A percentile compares a stretch with the other conserved stretches of the same genome.
These are phyloP conservation scores for Hestina assimilis DNA, from an alignment of 1,140 invertebrate species.

Conservation along the genomic window DNA sequence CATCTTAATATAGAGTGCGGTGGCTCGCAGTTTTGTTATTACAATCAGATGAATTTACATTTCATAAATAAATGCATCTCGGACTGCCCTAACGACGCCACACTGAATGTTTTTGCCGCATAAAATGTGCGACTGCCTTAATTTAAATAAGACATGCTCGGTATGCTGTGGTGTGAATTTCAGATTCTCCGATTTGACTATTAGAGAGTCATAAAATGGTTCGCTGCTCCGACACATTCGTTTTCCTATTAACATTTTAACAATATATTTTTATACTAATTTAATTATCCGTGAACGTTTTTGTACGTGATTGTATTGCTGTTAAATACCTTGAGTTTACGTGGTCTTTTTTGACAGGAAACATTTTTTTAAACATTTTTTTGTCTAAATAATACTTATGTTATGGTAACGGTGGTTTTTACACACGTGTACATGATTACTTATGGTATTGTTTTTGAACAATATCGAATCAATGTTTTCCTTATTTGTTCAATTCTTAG, in stretches of 20 bases:
- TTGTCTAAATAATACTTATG: no score
- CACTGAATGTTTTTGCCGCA: slow-evolving; percentile 58
- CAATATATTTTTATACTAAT: no score
- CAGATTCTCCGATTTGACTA: slow-evolving; percentile 13
- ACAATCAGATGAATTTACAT: slow-evolving; percentile 77
- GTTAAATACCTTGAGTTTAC: no score
- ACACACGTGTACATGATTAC: no score
- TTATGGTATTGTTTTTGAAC: no score
- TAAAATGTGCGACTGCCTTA: slow-evolving; percentile 46
- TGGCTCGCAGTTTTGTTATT: slow-evolving; percentile 75
- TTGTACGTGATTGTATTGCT: no score
- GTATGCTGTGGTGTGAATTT: slow-evolving; percentile 19
- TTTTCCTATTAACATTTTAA: slow-evolving; percentile 2
- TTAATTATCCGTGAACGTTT: no score
- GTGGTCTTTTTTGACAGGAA: no score
- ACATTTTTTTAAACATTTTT: no score
- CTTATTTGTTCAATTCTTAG: slow-evolving; percentile 4
- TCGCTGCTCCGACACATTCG: slow-evolving; percentile 4
- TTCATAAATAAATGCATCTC: slow-evolving; percentile 78
- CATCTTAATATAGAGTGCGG: slow-evolving; percentile 76
- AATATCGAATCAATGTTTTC: background rate
- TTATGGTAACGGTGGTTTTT: no score
- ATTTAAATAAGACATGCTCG: slow-evolving; percentile 58
- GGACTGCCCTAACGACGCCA: slow-evolving; percentile 60
- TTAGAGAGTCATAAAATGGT: slow-evolving; percentile 3